phyloP scores from a whole-genome alignment of 2,797 vertebrate species.

The Paedocypris micromegethes region DNA sequence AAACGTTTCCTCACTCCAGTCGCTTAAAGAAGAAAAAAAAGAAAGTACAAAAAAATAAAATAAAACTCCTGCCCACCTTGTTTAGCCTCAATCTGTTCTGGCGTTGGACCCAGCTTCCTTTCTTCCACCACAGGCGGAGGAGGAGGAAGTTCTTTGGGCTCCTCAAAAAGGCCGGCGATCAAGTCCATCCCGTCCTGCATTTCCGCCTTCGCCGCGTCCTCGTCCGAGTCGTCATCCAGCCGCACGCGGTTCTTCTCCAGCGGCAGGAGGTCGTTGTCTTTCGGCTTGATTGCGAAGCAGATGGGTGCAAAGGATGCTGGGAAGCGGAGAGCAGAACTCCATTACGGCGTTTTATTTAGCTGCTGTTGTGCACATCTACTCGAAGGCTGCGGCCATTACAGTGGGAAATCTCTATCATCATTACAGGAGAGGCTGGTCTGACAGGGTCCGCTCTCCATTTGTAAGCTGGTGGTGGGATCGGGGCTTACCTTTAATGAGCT shows the following conservation, averaged over 20 bases:
- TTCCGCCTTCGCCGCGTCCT: slow-evolving; percentile 78
- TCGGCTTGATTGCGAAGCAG: slow-evolving; percentile 94
- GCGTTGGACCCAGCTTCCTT: slow-evolving; percentile 81
- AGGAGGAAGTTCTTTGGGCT: slow-evolving; percentile 50
- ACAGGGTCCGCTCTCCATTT: neutral
- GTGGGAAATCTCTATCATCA: slow-evolving; percentile 30
- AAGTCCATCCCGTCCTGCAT: slow-evolving; percentile 66
- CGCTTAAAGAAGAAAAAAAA: no score
- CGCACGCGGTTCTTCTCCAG: slow-evolving; percentile 94
- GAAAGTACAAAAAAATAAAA: no score
- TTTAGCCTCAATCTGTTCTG: slow-evolving; percentile 92
- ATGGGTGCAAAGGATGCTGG: slow-evolving; percentile 95
- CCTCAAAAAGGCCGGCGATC: slow-evolving; percentile 52
- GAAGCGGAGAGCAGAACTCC: neutral
- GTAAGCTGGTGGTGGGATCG: neutral
- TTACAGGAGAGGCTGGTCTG: slow-evolving; percentile 15
- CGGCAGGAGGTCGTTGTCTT: slow-evolving; percentile 92
- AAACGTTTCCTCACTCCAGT: no score
- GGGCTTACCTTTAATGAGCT: slow-evolving; percentile 83
- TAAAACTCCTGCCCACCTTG: slow-evolving; percentile 74
- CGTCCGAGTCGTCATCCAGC: slow-evolving; percentile 92
- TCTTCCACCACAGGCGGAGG: slow-evolving; percentile 70
- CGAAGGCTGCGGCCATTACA: slow-evolving; percentile 21
- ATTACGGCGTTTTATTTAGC: slow-evolving; percentile 16
- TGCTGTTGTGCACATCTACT: slow-evolving; percentile 20